These are phyloP conservation scores for Molothrus ater DNA, from an alignment of 2,797 vertebrate genomes.

Conservation along the genomic window DNA sequence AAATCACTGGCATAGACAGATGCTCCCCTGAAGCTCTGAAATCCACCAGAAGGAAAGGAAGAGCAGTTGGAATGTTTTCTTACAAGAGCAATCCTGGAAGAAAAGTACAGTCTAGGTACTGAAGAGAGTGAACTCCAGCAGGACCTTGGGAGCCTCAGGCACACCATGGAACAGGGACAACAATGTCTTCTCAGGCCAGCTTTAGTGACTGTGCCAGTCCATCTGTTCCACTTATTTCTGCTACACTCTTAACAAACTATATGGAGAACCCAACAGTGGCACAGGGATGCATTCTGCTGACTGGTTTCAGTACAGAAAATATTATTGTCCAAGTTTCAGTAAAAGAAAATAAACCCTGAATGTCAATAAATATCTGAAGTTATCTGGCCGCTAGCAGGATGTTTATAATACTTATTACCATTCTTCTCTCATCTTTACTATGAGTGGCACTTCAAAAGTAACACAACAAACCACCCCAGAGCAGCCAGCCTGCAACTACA, in stretches of 20 bases:
- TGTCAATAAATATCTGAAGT: constrained; percentile 10
- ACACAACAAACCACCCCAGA: neutral
- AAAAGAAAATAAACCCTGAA: constrained; percentile 18
- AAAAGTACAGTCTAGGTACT: neutral
- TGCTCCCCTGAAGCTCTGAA: neutral
- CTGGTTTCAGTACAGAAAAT: neutral
- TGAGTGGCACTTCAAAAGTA: constrained; percentile 7
- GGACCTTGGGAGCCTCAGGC: neutral
- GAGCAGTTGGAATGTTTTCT: neutral
- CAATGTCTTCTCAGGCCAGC: neutral
- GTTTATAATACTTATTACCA: constrained; percentile 28
- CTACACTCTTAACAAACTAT: neutral
- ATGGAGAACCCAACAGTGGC: neutral
- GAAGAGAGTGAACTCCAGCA: neutral
- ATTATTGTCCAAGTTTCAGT: neutral
- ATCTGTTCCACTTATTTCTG: neutral
- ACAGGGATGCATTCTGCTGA: neutral
- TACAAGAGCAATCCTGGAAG: neutral
- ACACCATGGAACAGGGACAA: neutral
- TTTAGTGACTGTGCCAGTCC: neutral
- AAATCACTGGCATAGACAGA: neutral
- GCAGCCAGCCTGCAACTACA: constrained; percentile 24
- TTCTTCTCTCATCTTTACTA: neutral
- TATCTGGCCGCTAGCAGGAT: neutral
- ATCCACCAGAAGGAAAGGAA: neutral